phyloP scores from a whole-genome alignment of 2,797 vertebrate species.

The Onychomys arenicola region DNA sequence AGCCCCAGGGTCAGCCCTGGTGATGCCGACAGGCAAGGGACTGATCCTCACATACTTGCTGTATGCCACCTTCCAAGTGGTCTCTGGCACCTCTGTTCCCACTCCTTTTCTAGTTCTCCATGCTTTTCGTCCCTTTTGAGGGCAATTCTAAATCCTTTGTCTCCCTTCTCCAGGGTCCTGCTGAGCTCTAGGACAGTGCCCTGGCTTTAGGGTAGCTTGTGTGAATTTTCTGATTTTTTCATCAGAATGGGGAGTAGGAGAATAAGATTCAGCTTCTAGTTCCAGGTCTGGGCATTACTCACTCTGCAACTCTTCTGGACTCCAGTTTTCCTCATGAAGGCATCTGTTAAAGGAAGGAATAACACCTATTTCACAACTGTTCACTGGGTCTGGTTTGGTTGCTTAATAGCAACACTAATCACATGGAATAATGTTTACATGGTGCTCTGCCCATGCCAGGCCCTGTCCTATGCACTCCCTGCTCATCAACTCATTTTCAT shows the following conservation, averaged over 20 bases:
- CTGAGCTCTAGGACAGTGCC: not conserved
- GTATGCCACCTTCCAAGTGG: not conserved
- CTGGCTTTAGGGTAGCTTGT: not conserved
- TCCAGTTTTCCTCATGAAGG: constrained; percentile 42
- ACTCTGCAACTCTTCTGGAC: constrained; percentile 40
- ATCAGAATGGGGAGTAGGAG: not conserved
- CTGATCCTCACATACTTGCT: not conserved
- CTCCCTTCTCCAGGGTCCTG: constrained; percentile 23
- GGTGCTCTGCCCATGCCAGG: not conserved
- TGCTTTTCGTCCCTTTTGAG: not conserved
- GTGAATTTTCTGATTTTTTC: constrained; percentile 19
- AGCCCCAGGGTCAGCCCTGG: not conserved
- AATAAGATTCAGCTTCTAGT: constrained; percentile 10
- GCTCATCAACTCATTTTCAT: not conserved
- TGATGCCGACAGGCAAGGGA: not conserved
- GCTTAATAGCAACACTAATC: not conserved
- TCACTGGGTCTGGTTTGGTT: not conserved
- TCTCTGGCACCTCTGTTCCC: not conserved
- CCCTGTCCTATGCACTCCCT: not conserved
- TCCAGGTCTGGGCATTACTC: constrained; percentile 29
- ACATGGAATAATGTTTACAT: not conserved
- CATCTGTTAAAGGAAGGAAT: constrained; percentile 73
- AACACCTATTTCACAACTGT: constrained; percentile 20
- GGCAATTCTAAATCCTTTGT: constrained; percentile 10
- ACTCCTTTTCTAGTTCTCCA: constrained; percentile 5